Evolutionary conservation across 2,113 vertebrate species (phyloP), one percentile per base, ranked within the genome.

Genomic region (Thunnus maccoyii): DNA sequence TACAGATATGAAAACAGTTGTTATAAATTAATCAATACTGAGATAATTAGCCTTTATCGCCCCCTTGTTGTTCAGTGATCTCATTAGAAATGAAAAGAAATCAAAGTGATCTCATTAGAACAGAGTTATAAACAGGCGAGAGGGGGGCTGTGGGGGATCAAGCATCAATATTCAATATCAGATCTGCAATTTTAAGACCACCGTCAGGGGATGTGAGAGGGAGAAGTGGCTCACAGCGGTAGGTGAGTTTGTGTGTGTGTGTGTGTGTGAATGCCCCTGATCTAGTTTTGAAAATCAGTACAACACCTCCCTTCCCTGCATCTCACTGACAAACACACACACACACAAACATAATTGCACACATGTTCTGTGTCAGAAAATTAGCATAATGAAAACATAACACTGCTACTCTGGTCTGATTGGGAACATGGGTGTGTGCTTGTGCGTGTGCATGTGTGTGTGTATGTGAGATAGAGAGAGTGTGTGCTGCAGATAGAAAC

Each of bases 101-200:
- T 88, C 84, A 89, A 82, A 88, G 76, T 82, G 83, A 90, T 88
- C 89, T 92, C 81, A 83, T 91, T 90, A 88, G 80, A 85, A 57
- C 16, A 48, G 68, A 32, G 68, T 32, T 70, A 75, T 74, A 83
- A 91, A 89, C 88, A 84, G 68, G 56, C 12, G 32, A 11, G 46
- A 18, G 41, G 18, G n/a, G 10, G 3, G 4, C 11, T 32, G 61
- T n/a, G 9, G 14, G n/a, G 67, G 30, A n/a, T 62, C 61, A 10
- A 5, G 22, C 84, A 89, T 90, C 90, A 90, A 93, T 90, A 90
- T 91, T 90, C 84, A 90, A 72, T 84, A 88, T 86, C 65, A 56
- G 78, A 83, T 76, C 51, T 83, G 71, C 72, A 86, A 72, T 72
- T 89, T 88, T 67, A 80, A 78, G 72, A 64, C 64, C 58, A 46